Conservation (phyloP, 2,113 vertebrate genomes). For the Camelus dromedarius region DNA sequence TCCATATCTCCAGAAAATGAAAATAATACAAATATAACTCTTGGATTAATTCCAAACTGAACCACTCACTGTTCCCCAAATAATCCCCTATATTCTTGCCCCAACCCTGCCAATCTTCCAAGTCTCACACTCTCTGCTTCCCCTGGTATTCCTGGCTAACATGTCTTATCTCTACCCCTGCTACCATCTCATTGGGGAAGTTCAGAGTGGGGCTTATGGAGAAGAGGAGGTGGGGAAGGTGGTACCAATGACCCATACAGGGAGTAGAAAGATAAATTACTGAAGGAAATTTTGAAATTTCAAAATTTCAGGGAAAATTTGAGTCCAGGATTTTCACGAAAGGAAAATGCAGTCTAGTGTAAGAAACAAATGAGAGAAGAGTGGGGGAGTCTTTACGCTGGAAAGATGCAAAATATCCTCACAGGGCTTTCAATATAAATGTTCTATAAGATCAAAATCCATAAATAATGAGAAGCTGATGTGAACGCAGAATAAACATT, state of each 20-base stretch:
- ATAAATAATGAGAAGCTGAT: conserved; percentile 43
- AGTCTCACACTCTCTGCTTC: background rate
- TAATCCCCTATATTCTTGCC: background rate
- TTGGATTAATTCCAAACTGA: conserved; percentile 53
- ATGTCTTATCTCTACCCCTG: background rate
- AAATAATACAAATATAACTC: conserved; percentile 70
- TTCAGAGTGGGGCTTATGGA: background rate
- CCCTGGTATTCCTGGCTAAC: background rate
- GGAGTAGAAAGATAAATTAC: background rate
- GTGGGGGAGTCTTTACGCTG: background rate
- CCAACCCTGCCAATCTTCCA: background rate
- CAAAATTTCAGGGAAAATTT: background rate
- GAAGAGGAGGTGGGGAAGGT: too few species aligned
- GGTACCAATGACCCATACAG: background rate
- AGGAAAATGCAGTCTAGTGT: background rate
- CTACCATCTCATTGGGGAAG: background rate
- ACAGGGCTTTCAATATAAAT: background rate
- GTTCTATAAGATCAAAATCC: conserved; percentile 52
- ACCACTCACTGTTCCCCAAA: background rate
- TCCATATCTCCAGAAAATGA: conserved; percentile 77
- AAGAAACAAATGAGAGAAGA: background rate
- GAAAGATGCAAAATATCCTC: background rate
- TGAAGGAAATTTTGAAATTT: background rate
- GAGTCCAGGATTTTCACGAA: background rate
- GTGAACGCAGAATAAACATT: background rate